Base-by-base conservation (phyloP, 2,888 invertebrate species). In the Conomelus anceps region DNA sequence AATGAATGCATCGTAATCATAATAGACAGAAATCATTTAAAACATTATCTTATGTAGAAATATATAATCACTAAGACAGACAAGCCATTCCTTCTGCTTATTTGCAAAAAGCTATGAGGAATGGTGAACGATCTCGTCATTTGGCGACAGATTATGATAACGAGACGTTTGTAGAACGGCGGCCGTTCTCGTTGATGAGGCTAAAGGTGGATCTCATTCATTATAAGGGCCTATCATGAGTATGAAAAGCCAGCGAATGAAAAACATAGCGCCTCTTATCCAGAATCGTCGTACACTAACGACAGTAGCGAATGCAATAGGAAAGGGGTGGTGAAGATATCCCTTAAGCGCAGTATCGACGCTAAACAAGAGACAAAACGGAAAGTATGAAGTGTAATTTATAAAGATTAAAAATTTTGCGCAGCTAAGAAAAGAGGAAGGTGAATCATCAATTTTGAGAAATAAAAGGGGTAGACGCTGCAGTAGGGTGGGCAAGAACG, bases 341-440 rank as follows among this genome's bases (percentile, higher is more conserved):
- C 86, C 24, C 29, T 86, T 29, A 86, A 24, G 24, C 24, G 86
- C 22, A 20, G 86, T 26, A 86, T 86, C 24, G 26, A 86, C 86
- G n/a, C 24, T 86, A 17, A 86, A 22, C 24, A 22, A 22, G 24
- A 86, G 86, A 86, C 24, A 26, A 24, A 86, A 86, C 86, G 86
- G 86, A 86, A 86, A 86, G 29, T 86, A 86, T 86, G 86, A 86
- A 86, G 86, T n/a, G 86, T 86, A 86, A 86, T 86, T 86, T 86
- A 86, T 86, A 86, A 86, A 86, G 86, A 24, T 86, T 86, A 86
- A 86, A 86, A 86, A 86, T 86, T 22, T 26, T 24, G 22, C 7
- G 11, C 26, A 29, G 26, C 22, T 22, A 86, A 29, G 29, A 29
- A 86, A 86, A 26, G 26, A 26, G 26, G 24, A 26, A 26, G 24